Evolutionary conservation across 2,888 invertebrate genomes (phyloP), one percentile per base, ranked within the genome.

Genomic region (Drosophila mimica): DNA sequence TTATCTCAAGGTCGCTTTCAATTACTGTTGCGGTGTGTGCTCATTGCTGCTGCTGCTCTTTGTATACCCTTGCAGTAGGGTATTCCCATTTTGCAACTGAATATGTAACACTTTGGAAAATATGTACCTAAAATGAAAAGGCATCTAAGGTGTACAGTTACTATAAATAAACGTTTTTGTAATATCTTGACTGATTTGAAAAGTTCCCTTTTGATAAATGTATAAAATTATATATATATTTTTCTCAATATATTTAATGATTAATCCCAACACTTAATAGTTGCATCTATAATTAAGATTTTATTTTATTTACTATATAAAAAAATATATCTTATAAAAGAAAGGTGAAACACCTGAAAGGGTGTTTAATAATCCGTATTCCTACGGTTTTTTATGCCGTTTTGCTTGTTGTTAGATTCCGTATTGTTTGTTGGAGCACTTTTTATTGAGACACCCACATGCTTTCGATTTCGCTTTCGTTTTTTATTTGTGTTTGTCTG

Each of bases 1-100:
- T 82, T 89, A 88, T 88, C 85, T 82, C 86, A 85, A 90, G 85
- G 85, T 89, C 88, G 81, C 38, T 73, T 49, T 64, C 68, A 80
- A 73, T 79, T 78, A 67, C 46, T 54, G 57, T 58, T 74, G 62
- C 36, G 49, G 28, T 36, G 34, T 49, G 28, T 15, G 33, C 31
- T 30, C 38, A 20, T 17, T 56, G n/a, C 25, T 40, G 40, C 9
- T 40, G 9, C 15, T 46, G 20, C 43, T n/a, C 2, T 17, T 28
- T 49, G 4, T n/a, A 51, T 40, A 30, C 34, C 2, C 40, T 38
- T 34, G 4, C 0, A 1, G 20, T 6, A 9, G 49, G n/a, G 31
- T 6, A 30, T 40, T 17, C 1, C 25, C 0, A 3, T 6, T 48
- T 28, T n/a, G 8, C 3, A 7, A 36, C 36, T 36, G 3, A 36